A percentile compares a stretch with the other conserved stretches of the same genome.
Conservation (phyloP, 2,797 vertebrate genomes). For the Tokudaia muenninki region DNA sequence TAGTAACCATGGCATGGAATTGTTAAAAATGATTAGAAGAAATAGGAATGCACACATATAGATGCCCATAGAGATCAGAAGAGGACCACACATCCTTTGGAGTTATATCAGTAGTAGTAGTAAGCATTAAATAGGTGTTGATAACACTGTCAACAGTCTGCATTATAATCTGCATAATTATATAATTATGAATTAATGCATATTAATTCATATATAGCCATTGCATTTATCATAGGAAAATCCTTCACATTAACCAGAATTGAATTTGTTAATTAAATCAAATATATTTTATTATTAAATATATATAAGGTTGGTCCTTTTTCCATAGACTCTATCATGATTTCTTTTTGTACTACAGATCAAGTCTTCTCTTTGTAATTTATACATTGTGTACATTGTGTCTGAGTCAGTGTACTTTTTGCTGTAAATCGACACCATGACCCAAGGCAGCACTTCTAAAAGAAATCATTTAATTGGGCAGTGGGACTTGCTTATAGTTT, state of each 20-base stretch:
- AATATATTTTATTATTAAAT: background rate
- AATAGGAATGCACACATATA: no score
- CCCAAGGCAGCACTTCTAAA: background rate
- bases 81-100: no score
- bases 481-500: background rate
- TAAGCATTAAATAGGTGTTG: no score
- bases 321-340: no score
- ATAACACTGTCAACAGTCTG: no score
- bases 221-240: slow-evolving; percentile 18
- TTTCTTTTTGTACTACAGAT: slow-evolving; percentile 31
- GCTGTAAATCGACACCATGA: background rate
- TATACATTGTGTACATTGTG: background rate
- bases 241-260: background rate
- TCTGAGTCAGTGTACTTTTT: background rate
- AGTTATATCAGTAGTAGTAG: no score
- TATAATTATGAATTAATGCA: background rate
- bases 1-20: no score
- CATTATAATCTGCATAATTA: no score
- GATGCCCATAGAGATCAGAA: no score
- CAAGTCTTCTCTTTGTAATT: slow-evolving; percentile 52
- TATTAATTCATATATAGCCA: background rate
- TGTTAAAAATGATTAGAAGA: no score
- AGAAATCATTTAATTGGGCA: background rate
- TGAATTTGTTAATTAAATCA: background rate
- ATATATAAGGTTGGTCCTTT: background rate